Conservation (phyloP, 2,797 vertebrate species). For the Esox lucius region DNA sequence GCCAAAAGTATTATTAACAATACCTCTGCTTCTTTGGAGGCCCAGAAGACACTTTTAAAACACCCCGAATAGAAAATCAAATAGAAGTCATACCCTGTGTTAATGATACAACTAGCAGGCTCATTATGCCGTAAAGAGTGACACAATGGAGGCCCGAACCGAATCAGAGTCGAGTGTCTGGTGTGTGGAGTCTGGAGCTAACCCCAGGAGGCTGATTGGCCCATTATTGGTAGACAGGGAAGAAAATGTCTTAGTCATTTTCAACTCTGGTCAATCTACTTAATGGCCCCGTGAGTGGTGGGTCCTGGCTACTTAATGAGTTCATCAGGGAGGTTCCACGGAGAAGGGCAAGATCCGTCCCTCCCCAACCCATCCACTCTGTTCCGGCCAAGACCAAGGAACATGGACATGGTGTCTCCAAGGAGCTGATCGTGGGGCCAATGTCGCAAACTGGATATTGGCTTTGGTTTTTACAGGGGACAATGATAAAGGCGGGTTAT, state of each 20-base stretch:
- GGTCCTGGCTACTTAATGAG: conserved; percentile 70
- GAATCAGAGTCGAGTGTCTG: conserved; percentile 57
- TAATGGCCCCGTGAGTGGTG: conserved; percentile 69
- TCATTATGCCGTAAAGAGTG: background rate
- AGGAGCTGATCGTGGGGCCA: conserved; percentile 26
- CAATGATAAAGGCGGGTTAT: conserved; percentile 15
- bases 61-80: background rate
- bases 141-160: conserved; percentile 26
- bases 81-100: background rate
- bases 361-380: background rate
- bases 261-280: conserved; percentile 75
- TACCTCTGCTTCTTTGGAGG: background rate
- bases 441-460: conserved; percentile 14
- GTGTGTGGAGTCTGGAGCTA: conserved; percentile 42
- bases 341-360: conserved; percentile 44
- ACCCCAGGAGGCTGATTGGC: conserved; percentile 71
- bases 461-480: conserved; percentile 9
- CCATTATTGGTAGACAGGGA: conserved; percentile 71
- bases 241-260: conserved; percentile 63
- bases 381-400: conserved; percentile 43
- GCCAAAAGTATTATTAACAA: background rate
- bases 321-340: conserved; percentile 63
- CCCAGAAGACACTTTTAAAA: background rate
- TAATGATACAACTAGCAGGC: background rate
- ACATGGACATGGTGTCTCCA: conserved; percentile 7